Conservation (phyloP, 2,888 invertebrate species). For the Netelia fuscicornis region DNA sequence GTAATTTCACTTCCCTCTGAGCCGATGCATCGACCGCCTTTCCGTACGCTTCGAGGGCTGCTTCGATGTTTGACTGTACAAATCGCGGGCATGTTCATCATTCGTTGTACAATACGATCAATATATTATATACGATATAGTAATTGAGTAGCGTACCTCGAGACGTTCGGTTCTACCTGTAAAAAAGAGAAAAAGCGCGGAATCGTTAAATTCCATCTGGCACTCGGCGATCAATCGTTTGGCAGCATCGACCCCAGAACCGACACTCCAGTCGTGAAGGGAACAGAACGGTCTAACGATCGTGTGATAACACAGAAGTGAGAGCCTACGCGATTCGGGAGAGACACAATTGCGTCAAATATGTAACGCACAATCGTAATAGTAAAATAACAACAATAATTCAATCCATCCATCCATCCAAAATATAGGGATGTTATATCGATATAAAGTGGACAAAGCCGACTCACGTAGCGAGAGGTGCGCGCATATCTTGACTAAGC, state of each 20-base stretch:
- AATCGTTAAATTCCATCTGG: slow-evolving; percentile 86
- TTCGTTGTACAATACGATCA: neutral
- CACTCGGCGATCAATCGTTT: slow-evolving; percentile 86
- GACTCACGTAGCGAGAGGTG: slow-evolving; percentile 88
- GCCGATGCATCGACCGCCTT: slow-evolving; percentile 86
- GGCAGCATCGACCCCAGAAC: slow-evolving; percentile 87
- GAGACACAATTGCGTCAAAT: slow-evolving; percentile 7
- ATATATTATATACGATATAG: neutral
- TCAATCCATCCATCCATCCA: too few relatives aligned
- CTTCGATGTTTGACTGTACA: slow-evolving; percentile 87
- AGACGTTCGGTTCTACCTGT: slow-evolving; percentile 88
- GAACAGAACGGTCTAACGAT: slow-evolving; percentile 89
- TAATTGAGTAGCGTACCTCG: slow-evolving; percentile 84
- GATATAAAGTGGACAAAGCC: neutral
- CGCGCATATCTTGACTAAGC: slow-evolving; percentile 88
- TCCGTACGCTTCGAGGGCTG: slow-evolving; percentile 87
- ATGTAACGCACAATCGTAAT: neutral
- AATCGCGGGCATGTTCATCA: neutral
- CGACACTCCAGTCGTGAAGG: slow-evolving; percentile 87
- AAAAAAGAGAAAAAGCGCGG: slow-evolving; percentile 89
- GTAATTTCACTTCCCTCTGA: slow-evolving; percentile 88
- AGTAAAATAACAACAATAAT: neutral
- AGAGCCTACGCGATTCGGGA: slow-evolving; percentile 68
- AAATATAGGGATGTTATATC: too few relatives aligned
- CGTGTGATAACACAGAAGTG: slow-evolving; percentile 89